A percentile compares a stretch with the other conserved stretches of the same genome.
Conservation (phyloP, 2,113 vertebrate genomes). For the Xenotilapia leptura region DNA sequence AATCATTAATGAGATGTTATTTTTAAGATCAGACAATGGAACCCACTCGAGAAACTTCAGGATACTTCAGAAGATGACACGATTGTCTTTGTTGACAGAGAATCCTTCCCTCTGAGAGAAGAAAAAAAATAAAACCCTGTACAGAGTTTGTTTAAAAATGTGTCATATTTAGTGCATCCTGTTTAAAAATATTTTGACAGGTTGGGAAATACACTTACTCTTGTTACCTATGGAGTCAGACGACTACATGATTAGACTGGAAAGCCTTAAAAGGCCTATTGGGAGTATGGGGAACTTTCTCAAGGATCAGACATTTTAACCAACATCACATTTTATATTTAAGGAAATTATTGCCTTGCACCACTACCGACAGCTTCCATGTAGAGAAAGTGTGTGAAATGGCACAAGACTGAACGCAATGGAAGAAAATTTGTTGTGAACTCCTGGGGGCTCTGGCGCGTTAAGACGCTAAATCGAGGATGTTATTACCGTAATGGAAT, state of each 20-base stretch:
- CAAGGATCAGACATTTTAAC: not conserved
- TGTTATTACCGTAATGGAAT: not conserved
- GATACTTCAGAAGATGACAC: not conserved
- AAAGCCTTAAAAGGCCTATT: not conserved
- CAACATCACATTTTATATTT: not conserved
- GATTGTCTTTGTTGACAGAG: not conserved
- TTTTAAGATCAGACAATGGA: not conserved
- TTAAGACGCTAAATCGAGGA: not conserved
- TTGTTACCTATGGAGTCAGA: not conserved
- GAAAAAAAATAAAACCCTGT: not conserved
- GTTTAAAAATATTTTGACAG: not conserved
- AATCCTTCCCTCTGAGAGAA: not conserved
- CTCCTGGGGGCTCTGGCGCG: not conserved
- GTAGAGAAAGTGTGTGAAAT: not conserved
- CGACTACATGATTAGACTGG: not conserved
- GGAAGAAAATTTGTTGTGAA: not conserved
- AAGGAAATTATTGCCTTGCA: not conserved
- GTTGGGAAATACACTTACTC: not conserved
- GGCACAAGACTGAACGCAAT: not conserved
- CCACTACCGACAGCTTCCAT: not conserved
- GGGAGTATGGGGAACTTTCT: not conserved
- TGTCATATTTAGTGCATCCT: not conserved
- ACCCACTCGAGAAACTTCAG: not conserved
- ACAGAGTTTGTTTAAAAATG: not conserved
- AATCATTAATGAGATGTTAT: not conserved